Conservation (phyloP, 1,140 invertebrate species). For the Pogonus chalceus region DNA sequence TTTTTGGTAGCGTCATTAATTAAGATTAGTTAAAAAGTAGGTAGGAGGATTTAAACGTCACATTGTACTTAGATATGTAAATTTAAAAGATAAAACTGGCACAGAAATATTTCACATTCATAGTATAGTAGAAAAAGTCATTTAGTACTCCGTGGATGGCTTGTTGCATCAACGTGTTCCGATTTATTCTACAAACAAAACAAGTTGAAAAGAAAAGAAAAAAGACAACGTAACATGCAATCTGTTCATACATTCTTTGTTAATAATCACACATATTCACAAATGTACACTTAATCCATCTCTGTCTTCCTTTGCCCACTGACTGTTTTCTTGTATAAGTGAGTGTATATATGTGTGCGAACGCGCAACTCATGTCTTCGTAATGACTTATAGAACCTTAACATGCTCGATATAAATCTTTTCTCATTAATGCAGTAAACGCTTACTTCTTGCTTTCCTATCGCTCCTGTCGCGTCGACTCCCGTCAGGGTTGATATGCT, state of each 20-base stretch:
- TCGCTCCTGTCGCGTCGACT: background rate
- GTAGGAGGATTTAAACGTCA: too few relatives aligned
- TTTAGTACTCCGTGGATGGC: too few relatives aligned
- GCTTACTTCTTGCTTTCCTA: background rate
- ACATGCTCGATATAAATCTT: constrained; percentile 6
- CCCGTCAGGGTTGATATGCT: constrained; percentile 9
- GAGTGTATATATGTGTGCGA: background rate
- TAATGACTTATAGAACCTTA: constrained; percentile 2
- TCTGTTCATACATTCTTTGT: background rate
- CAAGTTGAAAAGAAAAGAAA: background rate
- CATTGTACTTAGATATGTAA: too few relatives aligned
- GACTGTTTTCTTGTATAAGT: background rate
- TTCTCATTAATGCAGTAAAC: constrained; percentile 6
- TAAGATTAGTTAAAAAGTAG: too few relatives aligned
- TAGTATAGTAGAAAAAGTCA: too few relatives aligned
- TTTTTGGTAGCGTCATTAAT: too few relatives aligned
- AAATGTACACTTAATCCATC: background rate
- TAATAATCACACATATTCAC: background rate
- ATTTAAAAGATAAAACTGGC: too few relatives aligned
- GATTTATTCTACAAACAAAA: background rate
- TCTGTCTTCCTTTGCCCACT: too few relatives aligned
- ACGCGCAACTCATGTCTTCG: background rate
- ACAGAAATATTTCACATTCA: too few relatives aligned
- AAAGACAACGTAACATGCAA: background rate
- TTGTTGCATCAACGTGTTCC: background rate